Evolutionary conservation across 2,797 vertebrate genomes (phyloP).

Genomic region (Chiroxiphia lanceolata): DNA sequence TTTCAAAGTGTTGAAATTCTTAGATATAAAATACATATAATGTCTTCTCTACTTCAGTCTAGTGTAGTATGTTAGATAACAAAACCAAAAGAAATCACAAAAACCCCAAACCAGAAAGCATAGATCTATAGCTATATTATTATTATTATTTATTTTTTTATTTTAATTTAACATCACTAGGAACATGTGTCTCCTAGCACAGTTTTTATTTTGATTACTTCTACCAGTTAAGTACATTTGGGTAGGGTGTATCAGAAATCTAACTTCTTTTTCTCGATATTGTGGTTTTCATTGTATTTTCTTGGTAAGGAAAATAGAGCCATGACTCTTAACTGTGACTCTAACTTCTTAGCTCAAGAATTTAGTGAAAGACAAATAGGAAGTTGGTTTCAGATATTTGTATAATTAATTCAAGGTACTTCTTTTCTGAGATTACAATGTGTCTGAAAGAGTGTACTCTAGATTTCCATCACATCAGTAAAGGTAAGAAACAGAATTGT

Average conservation of each 20-base stretch:
- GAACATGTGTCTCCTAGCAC: background rate
- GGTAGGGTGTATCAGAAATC: background rate
- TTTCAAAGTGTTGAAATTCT: background rate
- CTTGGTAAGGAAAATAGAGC: background rate
- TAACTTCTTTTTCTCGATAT: background rate
- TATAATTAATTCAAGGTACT: background rate
- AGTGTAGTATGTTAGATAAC: background rate
- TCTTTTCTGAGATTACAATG: background rate
- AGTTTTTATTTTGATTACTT: background rate
- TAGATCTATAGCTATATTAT: too few relatives aligned
- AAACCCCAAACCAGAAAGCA: accelerated
- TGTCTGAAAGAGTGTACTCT: background rate
- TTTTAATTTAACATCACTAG: background rate
- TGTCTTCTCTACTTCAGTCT: background rate
- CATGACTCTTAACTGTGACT: background rate
- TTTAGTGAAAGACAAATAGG: background rate
- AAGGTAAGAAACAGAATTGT: background rate
- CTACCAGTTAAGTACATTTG: background rate
- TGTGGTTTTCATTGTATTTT: background rate
- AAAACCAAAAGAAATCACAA: background rate
- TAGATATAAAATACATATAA: background rate
- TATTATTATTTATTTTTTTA: background rate
- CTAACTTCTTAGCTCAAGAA: background rate
- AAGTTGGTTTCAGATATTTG: background rate
- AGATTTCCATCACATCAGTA: background rate